A percentile compares a stretch with the other conserved stretches of the same genome.
Evolutionary conservation across 2,797 vertebrate species (phyloP).

Genomic region (Eremophila alpestris): DNA sequence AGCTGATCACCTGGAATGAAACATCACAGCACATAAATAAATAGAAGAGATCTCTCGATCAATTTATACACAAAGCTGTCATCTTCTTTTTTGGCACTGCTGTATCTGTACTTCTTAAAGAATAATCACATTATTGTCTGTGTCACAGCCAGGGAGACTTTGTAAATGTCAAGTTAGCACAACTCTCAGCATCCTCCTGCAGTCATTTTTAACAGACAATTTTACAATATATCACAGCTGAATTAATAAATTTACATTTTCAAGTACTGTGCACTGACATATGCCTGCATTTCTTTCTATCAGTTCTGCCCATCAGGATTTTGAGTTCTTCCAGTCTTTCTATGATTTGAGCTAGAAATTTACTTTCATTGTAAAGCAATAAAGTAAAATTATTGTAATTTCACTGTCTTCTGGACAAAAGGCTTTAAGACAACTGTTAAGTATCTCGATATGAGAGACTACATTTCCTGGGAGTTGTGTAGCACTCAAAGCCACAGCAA

Average conservation of each 20-base stretch:
- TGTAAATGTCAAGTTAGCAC: background rate
- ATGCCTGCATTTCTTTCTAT: background rate
- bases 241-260: conserved; percentile 9
- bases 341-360: background rate
- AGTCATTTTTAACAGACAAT: background rate
- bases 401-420: background rate
- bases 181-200: background rate
- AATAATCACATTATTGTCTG: background rate
- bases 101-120: background rate
- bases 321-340: background rate
- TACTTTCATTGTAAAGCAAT: background rate
- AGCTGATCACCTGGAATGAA: conserved; percentile 89
- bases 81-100: background rate
- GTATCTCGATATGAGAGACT: background rate
- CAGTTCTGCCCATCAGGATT: background rate
- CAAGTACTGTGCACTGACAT: background rate
- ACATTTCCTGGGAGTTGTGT: background rate
- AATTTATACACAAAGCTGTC: background rate
- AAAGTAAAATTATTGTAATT: background rate
- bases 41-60: background rate
- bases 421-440: background rate
- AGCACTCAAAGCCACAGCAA: background rate
- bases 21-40: conserved; percentile 17
- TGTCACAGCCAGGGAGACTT: background rate
- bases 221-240: background rate